These are phyloP conservation scores for Eulacestoma nigropectus DNA, from an alignment of 2,113 vertebrate genomes.

Conservation along the genomic window DNA sequence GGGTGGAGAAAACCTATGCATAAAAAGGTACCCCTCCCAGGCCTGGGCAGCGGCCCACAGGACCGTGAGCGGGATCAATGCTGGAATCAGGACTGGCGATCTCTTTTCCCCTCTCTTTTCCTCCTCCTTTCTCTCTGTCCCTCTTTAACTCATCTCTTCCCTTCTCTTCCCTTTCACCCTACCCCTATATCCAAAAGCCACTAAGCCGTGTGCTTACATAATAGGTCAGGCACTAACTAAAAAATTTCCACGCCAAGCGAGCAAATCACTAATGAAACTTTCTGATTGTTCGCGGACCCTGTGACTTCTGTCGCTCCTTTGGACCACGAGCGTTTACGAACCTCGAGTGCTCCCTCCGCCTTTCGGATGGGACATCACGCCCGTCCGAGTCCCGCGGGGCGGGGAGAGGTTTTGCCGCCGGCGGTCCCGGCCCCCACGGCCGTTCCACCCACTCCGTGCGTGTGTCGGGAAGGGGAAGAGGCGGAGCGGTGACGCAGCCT, in stretches of 20 bases:
- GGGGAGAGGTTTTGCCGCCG: accelerated
- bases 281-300: neutral
- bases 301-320: no score
- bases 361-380: accelerated
- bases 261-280: neutral
- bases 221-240: neutral
- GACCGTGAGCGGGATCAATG: neutral
- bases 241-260: neutral
- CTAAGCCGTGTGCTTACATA: neutral
- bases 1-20: neutral
- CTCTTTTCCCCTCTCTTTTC: no score
- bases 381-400: accelerated
- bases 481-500: accelerated
- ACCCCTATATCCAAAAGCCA: neutral
- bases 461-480: accelerated
- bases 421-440: neutral
- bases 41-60: accelerated
- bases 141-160: neutral
- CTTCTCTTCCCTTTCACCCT: neutral
- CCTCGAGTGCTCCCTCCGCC: accelerated
- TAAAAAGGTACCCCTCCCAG: neutral
- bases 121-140: neutral
- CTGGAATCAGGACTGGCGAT: neutral
- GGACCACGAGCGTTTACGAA: accelerated
- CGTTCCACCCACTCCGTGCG: neutral